These are phyloP conservation scores for Cladopsammia gracilis DNA, from an alignment of 64 coral and sea anemone species.

Conservation along the genomic window DNA sequence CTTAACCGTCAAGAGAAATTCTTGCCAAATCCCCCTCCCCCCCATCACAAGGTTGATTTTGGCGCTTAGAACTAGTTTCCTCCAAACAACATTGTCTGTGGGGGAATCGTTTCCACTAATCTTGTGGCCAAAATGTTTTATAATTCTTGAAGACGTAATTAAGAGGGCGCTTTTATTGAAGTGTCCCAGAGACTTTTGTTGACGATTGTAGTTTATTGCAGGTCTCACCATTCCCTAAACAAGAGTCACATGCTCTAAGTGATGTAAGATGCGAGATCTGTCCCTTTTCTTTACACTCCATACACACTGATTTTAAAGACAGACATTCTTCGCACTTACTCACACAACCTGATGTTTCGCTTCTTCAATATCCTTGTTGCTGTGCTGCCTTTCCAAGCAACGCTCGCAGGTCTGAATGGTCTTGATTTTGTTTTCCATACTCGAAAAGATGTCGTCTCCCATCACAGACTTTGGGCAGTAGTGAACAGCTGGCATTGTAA, in stretches of 20 bases:
- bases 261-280: conserved; percentile 25
- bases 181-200: too few species aligned
- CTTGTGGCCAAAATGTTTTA: too few species aligned
- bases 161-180: too few species aligned
- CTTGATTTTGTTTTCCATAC: background rate
- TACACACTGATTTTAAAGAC: conserved; percentile 36
- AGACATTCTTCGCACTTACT: conserved; percentile 32
- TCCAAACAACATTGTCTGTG: too few species aligned
- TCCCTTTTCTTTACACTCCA: conserved; percentile 46
- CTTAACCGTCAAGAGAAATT: too few species aligned
- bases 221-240: too few species aligned
- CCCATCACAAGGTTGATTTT: too few species aligned
- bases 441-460: conserved; percentile 30
- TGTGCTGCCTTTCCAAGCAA: conserved; percentile 12
- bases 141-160: too few species aligned
- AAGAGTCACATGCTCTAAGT: conserved; percentile 15
- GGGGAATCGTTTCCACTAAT: too few species aligned
- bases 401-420: conserved; percentile 42
- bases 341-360: background rate
- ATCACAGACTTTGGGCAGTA: conserved; percentile 45
- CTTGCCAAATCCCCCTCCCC: too few species aligned
- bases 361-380: conserved; percentile 11
- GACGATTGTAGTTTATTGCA: too few species aligned
- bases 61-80: too few species aligned
- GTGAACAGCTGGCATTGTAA: conserved; percentile 51